Evolutionary conservation across 2,888 invertebrate species (phyloP).

Genomic region (Brachyopa scutellaris): DNA sequence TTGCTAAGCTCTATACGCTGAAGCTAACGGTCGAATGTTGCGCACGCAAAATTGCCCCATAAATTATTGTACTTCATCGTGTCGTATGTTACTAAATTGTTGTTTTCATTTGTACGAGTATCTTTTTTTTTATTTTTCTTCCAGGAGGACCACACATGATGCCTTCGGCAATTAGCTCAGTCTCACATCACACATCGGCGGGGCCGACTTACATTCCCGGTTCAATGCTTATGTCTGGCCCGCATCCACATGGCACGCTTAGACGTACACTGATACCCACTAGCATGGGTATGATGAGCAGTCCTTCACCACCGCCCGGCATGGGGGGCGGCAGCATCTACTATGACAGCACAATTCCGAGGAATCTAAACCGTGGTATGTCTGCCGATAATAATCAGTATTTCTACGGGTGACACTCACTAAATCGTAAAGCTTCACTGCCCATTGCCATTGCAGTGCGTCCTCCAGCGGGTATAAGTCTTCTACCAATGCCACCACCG

Average conservation of each 20-base stretch:
- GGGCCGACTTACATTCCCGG: conserved; percentile 78
- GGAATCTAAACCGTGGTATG: conserved; percentile 77
- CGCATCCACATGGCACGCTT: conserved; percentile 79
- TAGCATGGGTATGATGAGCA: conserved; percentile 78
- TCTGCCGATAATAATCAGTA: conserved; percentile 78
- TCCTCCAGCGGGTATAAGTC: conserved; percentile 77
- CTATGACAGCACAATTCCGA: conserved; percentile 80
- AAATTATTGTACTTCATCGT: no score
- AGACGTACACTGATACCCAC: conserved; percentile 79
- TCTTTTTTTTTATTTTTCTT: no score
- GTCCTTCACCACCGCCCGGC: conserved; percentile 68
- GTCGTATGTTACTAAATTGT: no score
- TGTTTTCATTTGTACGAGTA: no score
- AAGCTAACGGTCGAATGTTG: not conserved
- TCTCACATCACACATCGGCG: conserved; percentile 75
- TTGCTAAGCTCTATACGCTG: not conserved
- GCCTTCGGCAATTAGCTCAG: conserved; percentile 76
- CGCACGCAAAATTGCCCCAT: no score
- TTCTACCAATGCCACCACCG: conserved; percentile 76
- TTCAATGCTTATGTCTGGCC: conserved; percentile 79
- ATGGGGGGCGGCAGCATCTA: conserved; percentile 76
- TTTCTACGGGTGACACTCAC: conserved; percentile 81
- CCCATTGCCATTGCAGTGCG: conserved; percentile 77
- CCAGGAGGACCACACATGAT: conserved; percentile 78
- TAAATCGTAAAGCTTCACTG: conserved; percentile 79